A percentile compares a stretch with the other conserved stretches of the same genome.
Conservation (phyloP, 2,888 invertebrate species). For the Drosophila hawaiiensis region DNA sequence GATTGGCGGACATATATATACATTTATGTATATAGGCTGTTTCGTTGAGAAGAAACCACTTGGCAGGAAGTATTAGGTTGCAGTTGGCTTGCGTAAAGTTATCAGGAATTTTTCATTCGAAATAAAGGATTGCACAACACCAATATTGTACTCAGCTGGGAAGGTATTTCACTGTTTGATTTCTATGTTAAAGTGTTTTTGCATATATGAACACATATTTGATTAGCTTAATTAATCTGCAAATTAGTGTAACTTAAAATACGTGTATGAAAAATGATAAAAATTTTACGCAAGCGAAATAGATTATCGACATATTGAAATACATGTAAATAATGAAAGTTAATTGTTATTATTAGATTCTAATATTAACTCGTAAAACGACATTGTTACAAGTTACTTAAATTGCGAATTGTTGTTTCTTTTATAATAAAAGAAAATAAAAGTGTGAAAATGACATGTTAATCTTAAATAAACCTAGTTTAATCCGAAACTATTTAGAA, state of each 20-base stretch:
- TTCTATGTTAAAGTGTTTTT: slow-evolving; percentile 23
- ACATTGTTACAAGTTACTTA: slow-evolving; percentile 65
- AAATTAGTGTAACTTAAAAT: slow-evolving; percentile 8
- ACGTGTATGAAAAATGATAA: not conserved
- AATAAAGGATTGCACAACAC: not conserved
- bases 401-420: slow-evolving; percentile 62
- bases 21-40: not conserved
- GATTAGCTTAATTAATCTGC: slow-evolving; percentile 30
- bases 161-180: slow-evolving; percentile 4
- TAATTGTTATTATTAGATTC: slow-evolving; percentile 60
- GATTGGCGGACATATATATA: not conserved
- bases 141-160: not conserved
- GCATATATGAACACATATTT: slow-evolving; percentile 21
- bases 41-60: not conserved
- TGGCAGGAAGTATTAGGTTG: not conserved
- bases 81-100: not conserved
- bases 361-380: slow-evolving; percentile 54
- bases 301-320: slow-evolving; percentile 17
- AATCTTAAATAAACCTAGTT: slow-evolving; percentile 51
- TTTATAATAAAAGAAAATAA: slow-evolving; percentile 60
- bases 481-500: slow-evolving; percentile 45
- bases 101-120: not conserved
- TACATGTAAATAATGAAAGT: slow-evolving; percentile 62
- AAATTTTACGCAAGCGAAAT: slow-evolving; percentile 20
- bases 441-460: slow-evolving; percentile 32